A percentile compares a stretch with the other conserved stretches of the same genome.
Conservation (phyloP, 2,797 vertebrate species). For the Acanthurus tractus region DNA sequence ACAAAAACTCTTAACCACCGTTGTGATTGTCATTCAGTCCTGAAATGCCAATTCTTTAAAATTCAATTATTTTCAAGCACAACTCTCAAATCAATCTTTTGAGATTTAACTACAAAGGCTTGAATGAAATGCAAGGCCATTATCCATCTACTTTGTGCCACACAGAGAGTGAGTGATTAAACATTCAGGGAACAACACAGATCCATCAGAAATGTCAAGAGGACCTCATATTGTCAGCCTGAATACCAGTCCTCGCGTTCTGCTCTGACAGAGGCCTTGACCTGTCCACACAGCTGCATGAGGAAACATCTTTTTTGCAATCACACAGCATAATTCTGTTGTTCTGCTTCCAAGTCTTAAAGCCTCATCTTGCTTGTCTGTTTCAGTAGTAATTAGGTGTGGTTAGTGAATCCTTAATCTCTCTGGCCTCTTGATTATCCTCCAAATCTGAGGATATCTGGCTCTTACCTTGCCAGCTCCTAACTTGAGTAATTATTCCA, state of each 20-base stretch:
- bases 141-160: constrained; percentile 45
- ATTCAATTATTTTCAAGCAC: constrained; percentile 10
- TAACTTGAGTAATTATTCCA: constrained; percentile 44
- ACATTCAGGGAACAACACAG: constrained; percentile 58
- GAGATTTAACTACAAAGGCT: constrained; percentile 25
- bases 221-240: constrained; percentile 64
- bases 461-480: constrained; percentile 36
- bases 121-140: constrained; percentile 29
- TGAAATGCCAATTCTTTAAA: neutral
- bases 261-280: constrained; percentile 58
- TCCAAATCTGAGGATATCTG: constrained; percentile 54
- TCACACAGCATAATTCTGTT: constrained; percentile 37
- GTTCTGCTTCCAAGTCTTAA: constrained; percentile 22
- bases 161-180: constrained; percentile 47
- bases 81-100: constrained; percentile 33
- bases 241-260: constrained; percentile 35
- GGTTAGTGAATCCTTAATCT: constrained; percentile 46
- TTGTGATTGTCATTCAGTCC: constrained; percentile 13
- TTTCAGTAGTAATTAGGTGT: constrained; percentile 59
- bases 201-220: constrained; percentile 69
- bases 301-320: constrained; percentile 62
- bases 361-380: constrained; percentile 25
- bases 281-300: constrained; percentile 55
- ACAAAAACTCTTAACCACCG: neutral
- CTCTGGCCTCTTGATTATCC: constrained; percentile 55